Base-by-base conservation (phyloP, 2,113 vertebrate species). In the Chelonoidis abingdonii region DNA sequence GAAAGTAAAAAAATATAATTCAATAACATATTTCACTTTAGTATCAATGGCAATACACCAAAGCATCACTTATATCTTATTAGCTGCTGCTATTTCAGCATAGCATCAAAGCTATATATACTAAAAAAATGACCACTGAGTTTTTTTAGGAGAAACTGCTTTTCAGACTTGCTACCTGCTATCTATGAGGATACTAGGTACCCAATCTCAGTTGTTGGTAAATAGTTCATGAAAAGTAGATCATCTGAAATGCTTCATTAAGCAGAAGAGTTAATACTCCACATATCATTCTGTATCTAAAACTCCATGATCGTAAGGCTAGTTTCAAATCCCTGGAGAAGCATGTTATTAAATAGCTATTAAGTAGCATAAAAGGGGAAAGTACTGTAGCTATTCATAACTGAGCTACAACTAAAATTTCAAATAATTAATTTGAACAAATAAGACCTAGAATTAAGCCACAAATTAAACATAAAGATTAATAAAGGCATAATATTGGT, bases 201-300 rank as follows among this genome's bases (percentile, higher is more conserved):
- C 35, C 13, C 84, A 24, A 17, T 47, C n/a, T 83, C 62, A 85
- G 19, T 5, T 89, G 86, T 80, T 84, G 16, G 12, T 89, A 93
- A 97, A 91, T 81, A 92, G 80, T 38, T 94, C 3, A 75, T 57
- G 47, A 65, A 81, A 13, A 89, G 3, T 81, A 69, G 13, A 79
- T 49, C 78, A 56, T 80, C 24, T 92, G 57, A 94, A 94, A 90
- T 47, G 14, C 6, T 95, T 93, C n/a, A 76, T 91, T 93, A 87
- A 3, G 7, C 59, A 41, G 35, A 89, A 85, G 24, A 89, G 56
- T 87, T 92, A 89, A 11, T 72, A 83, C 2, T 31, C 19, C 29
- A 78, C 10, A 17, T 80, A 78, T 17, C 72, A 57, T 52, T 76
- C 76, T 85, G n/a, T 59, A n/a, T 16, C 80, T 92, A 52, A 57